Evolutionary conservation across 2,113 vertebrate genomes (phyloP), one percentile per base, ranked within the genome.

Genomic region (Sinocyclocheilus grahami): DNA sequence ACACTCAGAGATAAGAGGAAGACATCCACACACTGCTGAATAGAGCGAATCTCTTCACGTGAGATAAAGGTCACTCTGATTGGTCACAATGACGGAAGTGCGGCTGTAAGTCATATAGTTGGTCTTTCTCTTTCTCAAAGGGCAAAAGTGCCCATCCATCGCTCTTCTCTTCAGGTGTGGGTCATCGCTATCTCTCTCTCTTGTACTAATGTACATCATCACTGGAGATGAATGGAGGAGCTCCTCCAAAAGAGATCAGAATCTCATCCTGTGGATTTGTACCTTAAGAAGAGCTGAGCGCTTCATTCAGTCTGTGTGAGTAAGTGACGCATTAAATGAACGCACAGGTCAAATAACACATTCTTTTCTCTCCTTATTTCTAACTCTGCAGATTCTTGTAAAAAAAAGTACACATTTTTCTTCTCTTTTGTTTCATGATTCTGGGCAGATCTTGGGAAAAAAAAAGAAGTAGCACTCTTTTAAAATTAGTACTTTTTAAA

Each of bases 11-110:
- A 53, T 46, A 77, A 27, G 46, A 77, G 46, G 42, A 30, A 77
- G 46, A 53, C 37, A 42, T 42, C 37, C 69, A 42, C 69, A 88
- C 80, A 85, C 83, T 86, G 83, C 85, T 85, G 55, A 77, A 84
- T 80, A 86, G 63, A 82, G 85, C 62, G 78, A 87, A 87, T 89
- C 81, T 82, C 72, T 46, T 78, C 18, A 27, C n/a, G 81, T 82
- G 79, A 85, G 88, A 60, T 87, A 93, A 95, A 94, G 93, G 94
- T 94, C 92, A 94, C 5, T 30, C 81, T 83, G 89, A 91, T 91
- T 91, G 92, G 91, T 92, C 91, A 89, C 85, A 80, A 85, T 92
- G 90, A 94, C 91, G 90, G 91, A 91, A 91, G 90, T 93, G 91
- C 92, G 92, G 90, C 92, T 90, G 76, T 89, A 80, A 62, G 86